Evolutionary conservation across 2,797 vertebrate species (phyloP).

Genomic region (Gymnocypris eckloni): DNA sequence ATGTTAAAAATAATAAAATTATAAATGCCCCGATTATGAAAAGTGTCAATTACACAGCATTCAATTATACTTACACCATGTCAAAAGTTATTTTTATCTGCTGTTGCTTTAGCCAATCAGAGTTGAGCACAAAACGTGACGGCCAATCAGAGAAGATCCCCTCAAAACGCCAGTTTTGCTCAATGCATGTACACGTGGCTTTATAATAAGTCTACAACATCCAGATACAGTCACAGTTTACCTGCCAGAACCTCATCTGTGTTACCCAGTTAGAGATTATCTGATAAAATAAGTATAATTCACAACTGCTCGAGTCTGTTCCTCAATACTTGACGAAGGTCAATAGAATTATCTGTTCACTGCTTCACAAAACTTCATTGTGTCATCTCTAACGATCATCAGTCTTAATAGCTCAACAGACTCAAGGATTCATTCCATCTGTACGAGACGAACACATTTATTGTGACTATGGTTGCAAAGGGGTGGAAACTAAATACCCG

Average conservation of each 20-base stretch:
- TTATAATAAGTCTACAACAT: background rate
- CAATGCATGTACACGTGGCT: background rate
- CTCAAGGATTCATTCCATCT: background rate
- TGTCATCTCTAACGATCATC: background rate
- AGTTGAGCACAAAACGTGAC: background rate
- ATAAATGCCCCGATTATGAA: too few relatives aligned
- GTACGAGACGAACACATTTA: background rate
- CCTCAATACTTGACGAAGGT: background rate
- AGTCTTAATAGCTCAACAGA: background rate
- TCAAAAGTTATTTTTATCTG: background rate
- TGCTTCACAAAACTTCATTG: background rate
- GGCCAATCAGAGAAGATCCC: background rate
- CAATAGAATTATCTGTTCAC: background rate
- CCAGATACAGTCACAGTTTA: background rate
- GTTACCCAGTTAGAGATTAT: background rate
- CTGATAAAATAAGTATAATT: background rate
- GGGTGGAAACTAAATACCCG: too few relatives aligned
- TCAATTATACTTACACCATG: too few relatives aligned
- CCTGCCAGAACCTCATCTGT: too few relatives aligned
- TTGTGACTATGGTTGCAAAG: background rate
- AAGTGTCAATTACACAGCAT: too few relatives aligned
- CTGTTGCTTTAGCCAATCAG: background rate
- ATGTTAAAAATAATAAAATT: too few relatives aligned
- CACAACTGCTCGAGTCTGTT: background rate
- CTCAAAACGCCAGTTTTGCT: background rate